These are phyloP conservation scores for Hippocampus kuda DNA, from an alignment of 2,797 vertebrate species.

Conservation along the genomic window DNA sequence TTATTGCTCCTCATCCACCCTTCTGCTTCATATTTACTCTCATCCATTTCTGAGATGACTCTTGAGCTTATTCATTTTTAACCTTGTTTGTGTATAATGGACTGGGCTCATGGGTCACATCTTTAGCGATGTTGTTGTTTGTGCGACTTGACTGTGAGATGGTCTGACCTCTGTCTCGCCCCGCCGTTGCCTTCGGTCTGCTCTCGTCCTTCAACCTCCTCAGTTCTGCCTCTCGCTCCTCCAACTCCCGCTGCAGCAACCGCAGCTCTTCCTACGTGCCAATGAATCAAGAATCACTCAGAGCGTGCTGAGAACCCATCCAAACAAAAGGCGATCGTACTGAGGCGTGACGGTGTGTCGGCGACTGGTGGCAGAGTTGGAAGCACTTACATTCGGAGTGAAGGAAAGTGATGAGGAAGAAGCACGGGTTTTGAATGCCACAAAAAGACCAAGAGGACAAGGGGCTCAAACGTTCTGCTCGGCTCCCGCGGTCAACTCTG, in stretches of 20 bases:
- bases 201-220: constrained; percentile 70
- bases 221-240: constrained; percentile 77
- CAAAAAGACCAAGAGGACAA: constrained; percentile 13
- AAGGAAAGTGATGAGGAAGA: neutral
- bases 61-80: neutral
- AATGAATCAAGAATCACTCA: neutral
- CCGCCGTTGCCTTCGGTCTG: constrained; percentile 42
- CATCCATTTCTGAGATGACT: neutral
- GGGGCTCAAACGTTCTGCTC: constrained; percentile 49
- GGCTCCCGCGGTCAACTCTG: constrained; percentile 34
- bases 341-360: neutral
- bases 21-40: neutral
- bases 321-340: neutral
- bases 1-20: neutral
- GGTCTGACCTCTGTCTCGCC: constrained; percentile 70
- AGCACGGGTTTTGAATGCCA: constrained; percentile 34
- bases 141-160: no score
- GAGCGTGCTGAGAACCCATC: neutral
- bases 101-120: no score
- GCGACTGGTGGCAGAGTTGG: neutral
- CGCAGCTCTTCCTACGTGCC: constrained; percentile 76
- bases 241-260: constrained; percentile 76
- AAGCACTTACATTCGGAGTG: neutral
- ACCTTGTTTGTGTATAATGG: no score
- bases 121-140: no score